A percentile compares a stretch with the other conserved stretches of the same genome.
phyloP scores from a whole-genome alignment of 2,888 invertebrate species.

The Pandemis corylana region DNA sequence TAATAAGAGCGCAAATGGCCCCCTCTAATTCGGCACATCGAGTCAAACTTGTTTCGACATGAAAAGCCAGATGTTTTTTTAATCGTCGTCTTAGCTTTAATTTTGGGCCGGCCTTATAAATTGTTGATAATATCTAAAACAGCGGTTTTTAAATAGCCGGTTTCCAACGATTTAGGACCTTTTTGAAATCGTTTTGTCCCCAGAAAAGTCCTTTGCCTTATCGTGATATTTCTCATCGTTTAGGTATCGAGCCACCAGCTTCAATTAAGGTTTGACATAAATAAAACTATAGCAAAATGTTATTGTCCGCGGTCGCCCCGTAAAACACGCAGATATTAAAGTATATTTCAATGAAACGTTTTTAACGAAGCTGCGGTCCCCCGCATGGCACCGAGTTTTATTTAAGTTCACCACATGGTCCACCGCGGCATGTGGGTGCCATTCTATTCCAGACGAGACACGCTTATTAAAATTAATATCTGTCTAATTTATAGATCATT shows the following conservation, averaged over 20 bases:
- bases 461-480: conserved; percentile 41
- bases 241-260: not conserved
- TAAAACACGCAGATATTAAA: conserved; percentile 38
- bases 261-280: not conserved
- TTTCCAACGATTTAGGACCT: not conserved
- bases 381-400: conserved; percentile 40
- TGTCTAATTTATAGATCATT: conserved; percentile 35
- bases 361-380: conserved; percentile 42
- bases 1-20: conserved; percentile 59
- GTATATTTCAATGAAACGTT: conserved; percentile 40
- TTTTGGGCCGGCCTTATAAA: conserved; percentile 39
- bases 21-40: conserved; percentile 68
- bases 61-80: conserved; percentile 47
- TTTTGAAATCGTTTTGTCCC: not conserved
- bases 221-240: not conserved
- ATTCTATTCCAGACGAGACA: conserved; percentile 36
- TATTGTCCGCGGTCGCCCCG: conserved; percentile 26
- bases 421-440: conserved; percentile 40
- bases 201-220: not conserved
- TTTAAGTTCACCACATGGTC: conserved; percentile 37
- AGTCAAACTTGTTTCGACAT: conserved; percentile 72
- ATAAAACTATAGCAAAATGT: conserved; percentile 4
- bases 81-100: conserved; percentile 39
- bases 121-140: conserved; percentile 29
- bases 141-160: conserved; percentile 13